A percentile compares a stretch with the other conserved stretches of the same genome.
These are phyloP conservation scores for Heterocephalus glaber DNA, from an alignment of 2,113 vertebrate species.

Conservation along the genomic window DNA sequence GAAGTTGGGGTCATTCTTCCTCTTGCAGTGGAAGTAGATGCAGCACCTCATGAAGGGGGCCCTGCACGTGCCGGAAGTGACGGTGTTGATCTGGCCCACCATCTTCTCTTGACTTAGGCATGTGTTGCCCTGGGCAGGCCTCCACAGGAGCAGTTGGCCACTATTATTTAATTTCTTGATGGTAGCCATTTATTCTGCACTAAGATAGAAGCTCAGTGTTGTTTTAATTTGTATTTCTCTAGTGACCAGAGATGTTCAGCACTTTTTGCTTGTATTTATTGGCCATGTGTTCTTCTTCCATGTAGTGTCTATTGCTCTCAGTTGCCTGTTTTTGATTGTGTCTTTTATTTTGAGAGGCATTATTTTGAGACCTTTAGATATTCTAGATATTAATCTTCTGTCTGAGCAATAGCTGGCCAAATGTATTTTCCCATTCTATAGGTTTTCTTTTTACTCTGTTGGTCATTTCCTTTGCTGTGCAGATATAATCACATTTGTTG, in stretches of 20 bases:
- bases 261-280: neutral
- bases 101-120: neutral
- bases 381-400: neutral
- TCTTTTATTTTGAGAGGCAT: neutral
- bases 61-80: neutral
- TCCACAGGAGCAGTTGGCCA: neutral
- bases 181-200: neutral
- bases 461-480: neutral
- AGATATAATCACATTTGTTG: neutral
- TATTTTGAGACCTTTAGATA: neutral
- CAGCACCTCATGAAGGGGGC: neutral
- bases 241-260: neutral
- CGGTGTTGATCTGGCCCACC: neutral
- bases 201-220: neutral
- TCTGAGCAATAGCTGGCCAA: neutral
- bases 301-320: neutral
- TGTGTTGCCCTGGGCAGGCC: neutral
- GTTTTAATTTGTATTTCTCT: neutral
- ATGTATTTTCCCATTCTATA: neutral
- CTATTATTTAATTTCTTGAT: neutral
- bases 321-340: too few relatives aligned
- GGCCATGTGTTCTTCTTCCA: neutral
- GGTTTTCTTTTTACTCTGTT: neutral
- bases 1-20: neutral
- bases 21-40: neutral